Evolutionary conservation across 2,888 invertebrate genomes (phyloP), one percentile per base, ranked within the genome.

Genomic region (Vannuccia rotundouncinata): DNA sequence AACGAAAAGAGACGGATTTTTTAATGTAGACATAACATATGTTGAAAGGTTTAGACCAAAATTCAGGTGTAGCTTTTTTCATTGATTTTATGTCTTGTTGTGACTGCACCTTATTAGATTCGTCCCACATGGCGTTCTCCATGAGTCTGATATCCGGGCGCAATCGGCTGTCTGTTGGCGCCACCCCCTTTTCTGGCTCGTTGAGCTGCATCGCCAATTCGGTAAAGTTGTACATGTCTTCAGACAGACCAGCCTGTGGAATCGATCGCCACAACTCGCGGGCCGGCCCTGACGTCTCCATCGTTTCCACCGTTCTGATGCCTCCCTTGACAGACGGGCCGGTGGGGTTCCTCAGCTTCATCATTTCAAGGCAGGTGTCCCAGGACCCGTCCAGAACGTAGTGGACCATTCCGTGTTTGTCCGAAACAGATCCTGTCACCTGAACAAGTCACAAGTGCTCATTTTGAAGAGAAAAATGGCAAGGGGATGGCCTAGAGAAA

Each of bases 141-240:
- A 99, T 99, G 84, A 95, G 91, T 78, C 98, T 91, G 90, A 99
- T 99, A 91, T 99, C 99, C 81, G 98, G 98, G 80, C 99, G 91
- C 79, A 91, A 89, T 45, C 97, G 91, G 79, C 94, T 92, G 90
- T 99, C 99, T 0, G 98, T 96, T 10, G 97, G 97, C 78, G 96
- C 95, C 31, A 98, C 92, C 82, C 92, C 93, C 1, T 92, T 91
- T 89, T 99, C 99, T 74, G 91, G 91, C 89, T 99, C 98, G 89
- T 99, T 99, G 84, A 99, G 90, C 89, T 99, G 96, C 86, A 95
- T 93, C 79, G 99, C 97, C 85, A 99, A 90, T 87, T 93, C 90
- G 75, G 97, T 97, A 89, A 98, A 98, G 89, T 93, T 92, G 90
- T 99, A 98, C 90, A 92, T 94, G 84, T 90, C 90, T 82, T 92